Evolutionary conservation across 2,797 vertebrate species (phyloP), one percentile per base, ranked within the genome.

Genomic region (Halcyon smyrnensis): DNA sequence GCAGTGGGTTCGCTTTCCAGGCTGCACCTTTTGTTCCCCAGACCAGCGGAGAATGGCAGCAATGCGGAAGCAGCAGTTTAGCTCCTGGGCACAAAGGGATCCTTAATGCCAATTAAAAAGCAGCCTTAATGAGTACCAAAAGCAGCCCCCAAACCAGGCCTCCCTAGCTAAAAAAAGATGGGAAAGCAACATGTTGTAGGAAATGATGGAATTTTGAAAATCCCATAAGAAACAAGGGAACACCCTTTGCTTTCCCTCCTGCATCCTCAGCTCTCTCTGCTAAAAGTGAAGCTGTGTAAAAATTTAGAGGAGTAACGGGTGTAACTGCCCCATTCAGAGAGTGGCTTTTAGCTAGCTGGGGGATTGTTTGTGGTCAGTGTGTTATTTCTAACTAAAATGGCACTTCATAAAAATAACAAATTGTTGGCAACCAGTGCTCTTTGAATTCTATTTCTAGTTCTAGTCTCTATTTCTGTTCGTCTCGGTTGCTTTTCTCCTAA

Each of bases 401-500:
- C 88, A 88, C 91, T 97, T 97, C 87, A 96, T 97, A 97, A 94
- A 97, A 97, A 96, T 91, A 95, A 96, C 89, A 93, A 98, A 97
- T 87, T 85, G 90, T 93, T 95, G 97, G 95, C 92, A 97, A 84
- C 96, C 92, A 48, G 95, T 54, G 83, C 76, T 82, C 91, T 97
- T 97, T 89, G 91, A 97, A 93, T 97, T 93, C 95, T 96, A 93
- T 93, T 96, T 97, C 97, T 95, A 96, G 92, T 88, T 80, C 64
- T 64, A 79, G 83, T 53, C 75, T 94, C 95, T 97, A 95, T 94
- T 94, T 96, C 89, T 94, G 60, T 80, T 97, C 95, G 90, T 97
- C 87, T 96, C 51, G 10, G 90, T 97, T 97, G 92, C 90, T 93
- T 97, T 98, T 97, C 97, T 97, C 96, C 93, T 97, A 97, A 97